These are phyloP conservation scores for Oriolus oriolus DNA, from an alignment of 2,113 vertebrate genomes.

Conservation along the genomic window DNA sequence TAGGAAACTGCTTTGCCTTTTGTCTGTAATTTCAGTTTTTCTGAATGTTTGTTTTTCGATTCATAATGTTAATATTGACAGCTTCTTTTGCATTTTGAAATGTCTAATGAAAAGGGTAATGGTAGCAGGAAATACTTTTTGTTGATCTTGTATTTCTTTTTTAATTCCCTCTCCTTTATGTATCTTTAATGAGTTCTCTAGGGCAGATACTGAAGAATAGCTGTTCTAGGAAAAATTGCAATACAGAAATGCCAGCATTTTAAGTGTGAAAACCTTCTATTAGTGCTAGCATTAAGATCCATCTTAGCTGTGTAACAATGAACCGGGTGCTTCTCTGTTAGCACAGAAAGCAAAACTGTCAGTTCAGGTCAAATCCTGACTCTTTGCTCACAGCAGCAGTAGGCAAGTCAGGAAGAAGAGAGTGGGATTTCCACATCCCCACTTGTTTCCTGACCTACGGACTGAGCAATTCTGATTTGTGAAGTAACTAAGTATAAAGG, in stretches of 20 bases:
- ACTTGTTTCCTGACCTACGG: background rate
- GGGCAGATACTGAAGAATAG: background rate
- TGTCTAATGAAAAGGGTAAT: background rate
- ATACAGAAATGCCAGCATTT: background rate
- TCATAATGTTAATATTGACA: slow-evolving; percentile 23
- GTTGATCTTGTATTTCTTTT: background rate
- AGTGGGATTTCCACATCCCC: background rate
- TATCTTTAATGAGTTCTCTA: background rate
- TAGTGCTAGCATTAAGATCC: background rate
- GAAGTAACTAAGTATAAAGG: background rate
- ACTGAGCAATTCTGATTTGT: background rate
- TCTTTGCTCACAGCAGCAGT: background rate
- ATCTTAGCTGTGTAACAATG: background rate
- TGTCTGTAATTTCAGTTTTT: slow-evolving; percentile 30
- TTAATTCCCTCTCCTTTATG: background rate
- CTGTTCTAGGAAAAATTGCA: background rate
- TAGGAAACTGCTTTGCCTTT: slow-evolving; percentile 16
- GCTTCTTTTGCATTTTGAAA: background rate
- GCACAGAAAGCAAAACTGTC: background rate
- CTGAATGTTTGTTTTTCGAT: slow-evolving; percentile 18
- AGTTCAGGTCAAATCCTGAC: background rate
- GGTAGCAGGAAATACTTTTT: background rate
- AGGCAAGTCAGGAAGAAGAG: background rate
- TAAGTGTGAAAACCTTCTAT: background rate
- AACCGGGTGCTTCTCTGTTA: background rate